A percentile compares a stretch with the other conserved stretches of the same genome.
These are phyloP conservation scores for Lethenteron reissneri DNA, from an alignment of 2,113 vertebrate genomes.

Conservation along the genomic window DNA sequence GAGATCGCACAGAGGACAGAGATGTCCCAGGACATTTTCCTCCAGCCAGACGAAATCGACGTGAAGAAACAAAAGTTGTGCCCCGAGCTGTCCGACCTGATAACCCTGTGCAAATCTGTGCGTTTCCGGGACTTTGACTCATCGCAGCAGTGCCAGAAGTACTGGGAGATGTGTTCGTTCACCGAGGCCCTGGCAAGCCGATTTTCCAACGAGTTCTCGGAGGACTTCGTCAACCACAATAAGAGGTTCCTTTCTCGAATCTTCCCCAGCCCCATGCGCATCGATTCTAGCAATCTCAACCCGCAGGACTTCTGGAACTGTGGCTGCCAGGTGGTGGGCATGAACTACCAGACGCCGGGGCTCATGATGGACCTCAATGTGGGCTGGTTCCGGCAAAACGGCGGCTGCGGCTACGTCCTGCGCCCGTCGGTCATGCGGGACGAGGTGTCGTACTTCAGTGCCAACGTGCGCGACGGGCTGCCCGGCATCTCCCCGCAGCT, in stretches of 20 bases:
- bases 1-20: constrained; percentile 38
- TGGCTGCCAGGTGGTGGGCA: constrained; percentile 78
- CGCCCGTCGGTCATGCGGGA: constrained; percentile 76
- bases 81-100: constrained; percentile 60
- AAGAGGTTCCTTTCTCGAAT: constrained; percentile 69
- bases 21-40: no score
- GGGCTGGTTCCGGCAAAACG: constrained; percentile 76
- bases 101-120: constrained; percentile 48
- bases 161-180: constrained; percentile 73
- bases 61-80: constrained; percentile 29
- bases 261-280: constrained; percentile 63
- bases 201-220: constrained; percentile 64
- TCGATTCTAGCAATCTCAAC: constrained; percentile 88
- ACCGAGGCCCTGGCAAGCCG: constrained; percentile 69
- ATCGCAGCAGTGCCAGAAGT: constrained; percentile 47
- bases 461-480: constrained; percentile 71
- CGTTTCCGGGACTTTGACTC: constrained; percentile 54
- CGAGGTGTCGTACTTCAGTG: constrained; percentile 84
- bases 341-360: constrained; percentile 87
- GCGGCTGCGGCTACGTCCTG: constrained; percentile 71
- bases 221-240: constrained; percentile 84
- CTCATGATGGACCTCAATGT: constrained; percentile 88
- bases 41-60: no score
- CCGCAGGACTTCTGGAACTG: constrained; percentile 95
- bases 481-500: constrained; percentile 70